phyloP scores from a whole-genome alignment of 2,888 invertebrate species.

The Pachymerium ferrugineum region DNA sequence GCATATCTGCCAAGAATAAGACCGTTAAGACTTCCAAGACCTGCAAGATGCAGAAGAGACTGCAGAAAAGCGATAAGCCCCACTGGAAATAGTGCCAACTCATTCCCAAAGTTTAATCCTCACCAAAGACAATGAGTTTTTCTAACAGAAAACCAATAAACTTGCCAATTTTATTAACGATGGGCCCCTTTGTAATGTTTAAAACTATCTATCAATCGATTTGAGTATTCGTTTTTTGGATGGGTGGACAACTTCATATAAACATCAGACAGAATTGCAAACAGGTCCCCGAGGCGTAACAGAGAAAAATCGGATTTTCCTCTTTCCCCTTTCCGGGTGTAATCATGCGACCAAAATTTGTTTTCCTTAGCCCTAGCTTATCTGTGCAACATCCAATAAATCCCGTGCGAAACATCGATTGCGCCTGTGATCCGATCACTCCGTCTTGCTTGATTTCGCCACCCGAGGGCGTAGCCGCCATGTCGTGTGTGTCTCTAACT shows the following conservation, averaged over 20 bases:
- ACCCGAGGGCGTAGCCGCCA: conserved; percentile 3
- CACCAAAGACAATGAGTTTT: not conserved
- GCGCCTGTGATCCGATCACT: conserved; percentile 13
- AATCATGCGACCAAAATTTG: conserved; percentile 13
- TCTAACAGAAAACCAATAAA: not conserved
- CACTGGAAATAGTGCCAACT: not conserved
- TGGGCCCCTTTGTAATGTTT: no score
- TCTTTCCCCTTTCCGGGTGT: not conserved
- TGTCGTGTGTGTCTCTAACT: not conserved
- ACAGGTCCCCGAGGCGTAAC: conserved; percentile 1
- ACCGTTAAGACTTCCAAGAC: not conserved
- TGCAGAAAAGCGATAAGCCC: conserved; percentile 2
- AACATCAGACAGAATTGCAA: conserved; percentile 3
- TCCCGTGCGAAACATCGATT: conserved; percentile 13
- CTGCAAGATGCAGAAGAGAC: not conserved
- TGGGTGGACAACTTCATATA: conserved; percentile 7
- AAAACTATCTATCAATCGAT: not conserved
- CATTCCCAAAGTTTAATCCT: not conserved
- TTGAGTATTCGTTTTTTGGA: not conserved
- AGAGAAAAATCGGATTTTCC: conserved; percentile 3
- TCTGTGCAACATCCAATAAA: conserved; percentile 13
- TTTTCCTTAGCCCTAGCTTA: conserved; percentile 13
- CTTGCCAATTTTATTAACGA: no score
- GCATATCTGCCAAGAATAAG: no score
- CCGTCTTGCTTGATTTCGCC: not conserved